Conservation (phyloP, 2,888 invertebrate species). For the Leucophora obtusa region DNA sequence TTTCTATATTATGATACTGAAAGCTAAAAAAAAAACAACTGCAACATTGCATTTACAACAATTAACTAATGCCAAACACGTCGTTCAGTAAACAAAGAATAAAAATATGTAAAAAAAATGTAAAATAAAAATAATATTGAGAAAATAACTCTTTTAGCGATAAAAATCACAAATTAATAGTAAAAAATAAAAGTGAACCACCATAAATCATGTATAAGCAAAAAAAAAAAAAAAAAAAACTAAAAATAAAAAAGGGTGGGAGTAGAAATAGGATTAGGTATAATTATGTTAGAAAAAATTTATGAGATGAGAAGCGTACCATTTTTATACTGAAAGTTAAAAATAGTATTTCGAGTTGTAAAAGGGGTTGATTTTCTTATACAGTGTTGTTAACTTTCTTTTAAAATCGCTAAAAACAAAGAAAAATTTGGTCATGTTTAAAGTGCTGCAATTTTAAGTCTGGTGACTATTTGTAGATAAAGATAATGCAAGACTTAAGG, state of each 20-base stretch:
- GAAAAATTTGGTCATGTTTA: too few relatives aligned
- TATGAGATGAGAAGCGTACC: constrained; percentile 21
- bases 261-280: constrained; percentile 14
- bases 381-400: too few relatives aligned
- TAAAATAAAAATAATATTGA: constrained; percentile 32
- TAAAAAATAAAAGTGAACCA: constrained; percentile 36
- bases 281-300: neutral
- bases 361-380: neutral
- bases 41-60: constrained; percentile 23
- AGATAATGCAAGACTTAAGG: too few relatives aligned
- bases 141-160: constrained; percentile 34
- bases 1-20: neutral
- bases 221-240: constrained; percentile 4
- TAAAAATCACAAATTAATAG: constrained; percentile 42
- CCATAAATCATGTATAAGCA: constrained; percentile 41
- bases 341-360: neutral
- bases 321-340: constrained; percentile 14
- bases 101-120: too few relatives aligned
- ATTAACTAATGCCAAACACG: constrained; percentile 57
- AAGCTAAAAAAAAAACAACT: constrained; percentile 7
- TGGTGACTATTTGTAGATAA: neutral
- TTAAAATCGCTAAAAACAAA: too few relatives aligned
- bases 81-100: constrained; percentile 35
- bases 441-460: neutral
- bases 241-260: neutral